Base-by-base conservation (phyloP, 2,797 vertebrate species). In the Myotis vivesi region DNA sequence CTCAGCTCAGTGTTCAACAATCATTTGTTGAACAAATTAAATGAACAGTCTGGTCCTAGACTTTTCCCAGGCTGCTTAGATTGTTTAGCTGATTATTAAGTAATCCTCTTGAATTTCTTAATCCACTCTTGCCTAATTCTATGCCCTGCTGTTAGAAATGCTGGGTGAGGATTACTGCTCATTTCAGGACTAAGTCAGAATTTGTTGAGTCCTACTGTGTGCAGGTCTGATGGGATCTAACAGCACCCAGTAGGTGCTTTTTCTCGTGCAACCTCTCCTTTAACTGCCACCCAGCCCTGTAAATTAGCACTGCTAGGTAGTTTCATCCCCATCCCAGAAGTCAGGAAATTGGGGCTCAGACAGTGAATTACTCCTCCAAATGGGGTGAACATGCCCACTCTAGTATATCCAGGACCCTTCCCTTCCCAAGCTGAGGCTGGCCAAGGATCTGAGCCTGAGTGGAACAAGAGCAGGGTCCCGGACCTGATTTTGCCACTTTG, bases 31-130 rank as follows among this genome's bases (percentile, higher is more conserved):
- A 87, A 59, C 86, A 89, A 92, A 92, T 68, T 92, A 94, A 96
- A 88, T n/a, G 89, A 93, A 28, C 71, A 85, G 68, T 57, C 89
- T 89, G 94, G 59, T 82, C 46, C 16, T 76, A 16, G 59, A 90
- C 59, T 93, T 90, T 97, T 95, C 96, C 95, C 96, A 97, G 94
- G 92, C 79, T 80, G 89, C 92, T 95, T 95, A 95, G 66, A 66
- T 28, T 4, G 13, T 73, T 95, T 85, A 89, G 88, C 95, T 73
- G 96, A 95, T 90, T 92, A 88, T 75, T 49, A 59, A 76, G 75
- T 84, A 94, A 97, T 96, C 93, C 90, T 76, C 59, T 44, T 80
- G 93, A 76, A 66, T 68, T 94, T 86, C 90, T 94, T 94, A 90
- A 97, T 96, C 89, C 92, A 19, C 59, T 59, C 51, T 93, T 44